Percentiles rank a stretch among this genome's conserved stretches.
phyloP scores from a whole-genome alignment of 2,113 vertebrate species.

The Podarcis cretensis region DNA sequence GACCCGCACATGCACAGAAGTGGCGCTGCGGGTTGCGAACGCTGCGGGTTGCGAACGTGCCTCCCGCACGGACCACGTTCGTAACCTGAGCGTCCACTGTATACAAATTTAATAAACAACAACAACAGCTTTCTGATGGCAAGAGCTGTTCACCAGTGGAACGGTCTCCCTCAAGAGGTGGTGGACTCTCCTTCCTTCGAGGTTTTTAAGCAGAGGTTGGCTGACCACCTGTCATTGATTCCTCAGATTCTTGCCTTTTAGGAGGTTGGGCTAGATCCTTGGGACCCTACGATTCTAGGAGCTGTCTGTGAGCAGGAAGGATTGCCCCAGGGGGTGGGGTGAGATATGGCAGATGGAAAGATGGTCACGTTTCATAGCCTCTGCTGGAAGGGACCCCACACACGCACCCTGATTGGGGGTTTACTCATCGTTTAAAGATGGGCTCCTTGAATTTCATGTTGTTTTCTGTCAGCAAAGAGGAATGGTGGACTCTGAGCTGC shows the following conservation, averaged over 20 bases:
- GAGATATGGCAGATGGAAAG: slow-evolving; percentile 63
- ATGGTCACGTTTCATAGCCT: slow-evolving; percentile 67
- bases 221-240: too few species aligned
- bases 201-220: too few species aligned
- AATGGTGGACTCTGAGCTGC: slow-evolving; percentile 82
- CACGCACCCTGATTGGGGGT: slow-evolving; percentile 72
- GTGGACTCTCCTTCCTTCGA: too few species aligned
- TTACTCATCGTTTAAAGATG: slow-evolving; percentile 77
- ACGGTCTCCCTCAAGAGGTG: too few species aligned
- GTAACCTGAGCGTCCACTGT: too few species aligned
- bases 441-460: slow-evolving; percentile 78
- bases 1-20: too few species aligned
- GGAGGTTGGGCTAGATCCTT: not conserved
- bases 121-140: too few species aligned
- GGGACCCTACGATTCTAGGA: not conserved
- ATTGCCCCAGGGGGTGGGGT: not conserved
- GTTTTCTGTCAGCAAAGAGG: slow-evolving; percentile 79
- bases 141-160: too few species aligned
- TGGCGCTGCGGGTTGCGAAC: too few species aligned
- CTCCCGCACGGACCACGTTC: too few species aligned
- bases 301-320: slow-evolving; percentile 14
- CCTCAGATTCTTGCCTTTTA: not conserved
- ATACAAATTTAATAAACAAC: too few species aligned
- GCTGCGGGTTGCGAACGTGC: too few species aligned
- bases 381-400: slow-evolving; percentile 57